These are phyloP conservation scores for Lochmaea capreae DNA, from an alignment of 2,888 invertebrate species.

Conservation along the genomic window DNA sequence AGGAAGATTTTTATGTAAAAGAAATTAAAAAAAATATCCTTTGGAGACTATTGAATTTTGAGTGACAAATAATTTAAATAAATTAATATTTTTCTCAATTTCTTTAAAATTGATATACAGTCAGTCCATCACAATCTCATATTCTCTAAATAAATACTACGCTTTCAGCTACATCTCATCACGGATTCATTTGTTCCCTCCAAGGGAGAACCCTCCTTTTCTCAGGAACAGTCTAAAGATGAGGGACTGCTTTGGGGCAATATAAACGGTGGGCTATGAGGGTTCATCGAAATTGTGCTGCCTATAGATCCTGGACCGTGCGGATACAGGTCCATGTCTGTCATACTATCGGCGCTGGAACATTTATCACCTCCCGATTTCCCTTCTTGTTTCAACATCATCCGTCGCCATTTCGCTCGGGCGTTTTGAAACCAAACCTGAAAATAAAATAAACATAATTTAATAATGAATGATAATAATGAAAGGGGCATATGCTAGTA, in stretches of 20 bases:
- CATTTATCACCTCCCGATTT: conserved; percentile 77
- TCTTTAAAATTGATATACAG: conserved; percentile 26
- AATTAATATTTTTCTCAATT: background rate
- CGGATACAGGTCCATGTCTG: conserved; percentile 73
- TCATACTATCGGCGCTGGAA: conserved; percentile 72
- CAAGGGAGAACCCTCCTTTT: conserved; percentile 21
- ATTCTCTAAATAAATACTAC: conserved; percentile 49
- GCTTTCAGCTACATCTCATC: conserved; percentile 33
- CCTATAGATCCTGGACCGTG: conserved; percentile 71
- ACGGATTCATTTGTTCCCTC: conserved; percentile 15
- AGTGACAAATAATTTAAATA: too few relatives aligned
- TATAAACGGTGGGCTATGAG: conserved; percentile 79
- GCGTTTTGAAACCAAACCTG: conserved; percentile 98
- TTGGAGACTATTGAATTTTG: too few relatives aligned
- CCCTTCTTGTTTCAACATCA: conserved; percentile 85
- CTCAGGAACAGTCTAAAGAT: conserved; percentile 80
- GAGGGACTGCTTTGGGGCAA: conserved; percentile 78
- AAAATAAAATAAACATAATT: conserved; percentile 62
- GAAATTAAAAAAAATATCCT: background rate
- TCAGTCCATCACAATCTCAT: conserved; percentile 49
- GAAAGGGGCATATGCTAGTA: background rate
- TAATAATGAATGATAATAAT: background rate
- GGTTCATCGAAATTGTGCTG: conserved; percentile 74
- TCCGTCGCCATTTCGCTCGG: conserved; percentile 91
- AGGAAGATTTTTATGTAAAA: background rate